Conservation (phyloP, 2,888 invertebrate genomes). For the Sesia apiformis region DNA sequence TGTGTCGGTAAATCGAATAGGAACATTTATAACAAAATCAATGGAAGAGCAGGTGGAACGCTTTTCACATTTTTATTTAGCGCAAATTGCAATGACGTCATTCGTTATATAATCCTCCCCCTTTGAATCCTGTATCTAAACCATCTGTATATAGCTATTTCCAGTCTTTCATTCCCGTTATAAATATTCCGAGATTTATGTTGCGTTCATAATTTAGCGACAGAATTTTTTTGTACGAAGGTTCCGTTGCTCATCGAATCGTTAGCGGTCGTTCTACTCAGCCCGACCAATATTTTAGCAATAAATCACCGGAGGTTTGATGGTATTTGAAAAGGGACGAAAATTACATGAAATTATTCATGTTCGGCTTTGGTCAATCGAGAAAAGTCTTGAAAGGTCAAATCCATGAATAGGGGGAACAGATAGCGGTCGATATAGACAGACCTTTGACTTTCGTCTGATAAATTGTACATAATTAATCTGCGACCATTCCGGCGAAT, state of each 20-base stretch:
- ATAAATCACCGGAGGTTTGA: conserved; percentile 44
- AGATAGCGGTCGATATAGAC: not conserved
- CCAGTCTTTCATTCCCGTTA: conserved; percentile 14
- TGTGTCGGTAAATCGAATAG: no score
- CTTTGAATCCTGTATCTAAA: not conserved
- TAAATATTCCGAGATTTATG: conserved; percentile 21
- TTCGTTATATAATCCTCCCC: not conserved
- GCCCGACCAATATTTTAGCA: conserved; percentile 25
- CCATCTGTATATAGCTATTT: not conserved
- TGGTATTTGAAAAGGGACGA: conserved; percentile 31
- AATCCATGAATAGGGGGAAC: not conserved
- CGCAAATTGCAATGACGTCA: not conserved
- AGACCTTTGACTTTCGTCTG: not conserved
- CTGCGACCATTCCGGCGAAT: conserved; percentile 17
- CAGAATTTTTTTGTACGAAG: conserved; percentile 23
- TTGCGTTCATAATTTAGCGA: conserved; percentile 18
- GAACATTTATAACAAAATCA: no score
- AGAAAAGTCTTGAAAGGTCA: conserved; percentile 7
- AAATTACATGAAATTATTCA: conserved; percentile 19
- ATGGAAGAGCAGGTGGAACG: not conserved
- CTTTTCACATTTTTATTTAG: not conserved
- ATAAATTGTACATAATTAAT: conserved; percentile 16
- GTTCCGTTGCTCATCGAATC: conserved; percentile 14
- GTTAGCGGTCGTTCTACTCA: conserved; percentile 5
- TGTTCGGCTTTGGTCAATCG: conserved; percentile 16